A percentile compares a stretch with the other conserved stretches of the same genome.
These are phyloP conservation scores for Varanus salvator DNA, from an alignment of 2,113 vertebrate species.

Conservation along the genomic window DNA sequence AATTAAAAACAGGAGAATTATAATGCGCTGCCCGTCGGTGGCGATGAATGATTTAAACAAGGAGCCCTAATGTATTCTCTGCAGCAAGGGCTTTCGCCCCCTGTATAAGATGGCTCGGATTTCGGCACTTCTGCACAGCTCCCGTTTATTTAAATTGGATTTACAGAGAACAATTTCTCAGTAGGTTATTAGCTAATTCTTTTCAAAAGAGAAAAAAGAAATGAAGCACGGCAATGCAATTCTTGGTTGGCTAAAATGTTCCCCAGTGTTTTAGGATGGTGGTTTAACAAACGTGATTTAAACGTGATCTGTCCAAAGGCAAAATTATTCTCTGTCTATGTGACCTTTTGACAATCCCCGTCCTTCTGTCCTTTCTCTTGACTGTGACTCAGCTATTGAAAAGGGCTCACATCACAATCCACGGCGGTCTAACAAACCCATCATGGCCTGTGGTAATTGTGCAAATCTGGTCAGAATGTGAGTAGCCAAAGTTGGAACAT, in stretches of 20 bases:
- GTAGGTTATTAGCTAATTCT: background rate
- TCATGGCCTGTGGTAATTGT: too few relatives aligned
- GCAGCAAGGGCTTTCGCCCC: background rate
- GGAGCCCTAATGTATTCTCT: constrained; percentile 55
- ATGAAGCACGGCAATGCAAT: background rate
- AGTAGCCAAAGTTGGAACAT: background rate
- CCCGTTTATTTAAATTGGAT: background rate
- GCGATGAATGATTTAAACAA: constrained; percentile 69
- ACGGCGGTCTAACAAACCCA: too few relatives aligned
- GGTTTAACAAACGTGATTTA: background rate
- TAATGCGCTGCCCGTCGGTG: constrained; percentile 59
- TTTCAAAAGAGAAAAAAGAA: background rate
- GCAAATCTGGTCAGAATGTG: background rate
- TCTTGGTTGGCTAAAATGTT: constrained; percentile 2
- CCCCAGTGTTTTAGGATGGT: background rate
- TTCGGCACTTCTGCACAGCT: background rate
- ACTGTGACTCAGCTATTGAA: too few relatives aligned
- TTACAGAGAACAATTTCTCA: background rate
- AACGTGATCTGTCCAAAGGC: background rate
- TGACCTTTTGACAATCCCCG: background rate
- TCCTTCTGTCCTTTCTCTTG: background rate
- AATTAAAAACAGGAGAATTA: constrained; percentile 74
- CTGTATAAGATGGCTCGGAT: background rate
- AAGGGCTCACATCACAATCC: too few relatives aligned
- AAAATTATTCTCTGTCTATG: background rate